Conservation (phyloP, 2,113 vertebrate genomes). For the Promerops cafer region DNA sequence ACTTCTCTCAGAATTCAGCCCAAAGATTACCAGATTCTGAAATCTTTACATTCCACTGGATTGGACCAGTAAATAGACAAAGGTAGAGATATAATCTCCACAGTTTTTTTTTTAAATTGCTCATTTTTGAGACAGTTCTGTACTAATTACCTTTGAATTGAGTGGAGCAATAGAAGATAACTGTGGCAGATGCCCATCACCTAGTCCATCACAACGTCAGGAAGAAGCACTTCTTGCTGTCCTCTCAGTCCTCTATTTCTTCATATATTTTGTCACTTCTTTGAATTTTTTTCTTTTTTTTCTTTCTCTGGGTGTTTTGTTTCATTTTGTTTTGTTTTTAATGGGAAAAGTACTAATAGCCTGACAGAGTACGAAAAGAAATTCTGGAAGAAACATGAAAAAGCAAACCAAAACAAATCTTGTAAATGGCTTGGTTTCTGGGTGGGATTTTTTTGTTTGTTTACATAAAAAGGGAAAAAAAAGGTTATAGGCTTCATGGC, state of each 20-base stretch:
- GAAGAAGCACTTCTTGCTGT: background rate
- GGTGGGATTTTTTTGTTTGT: slow-evolving; percentile 36
- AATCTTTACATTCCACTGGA: background rate
- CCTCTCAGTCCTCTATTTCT: background rate
- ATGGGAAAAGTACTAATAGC: background rate
- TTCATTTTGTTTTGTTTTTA: fast-evolving
- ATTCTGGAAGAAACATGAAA: slow-evolving; percentile 20
- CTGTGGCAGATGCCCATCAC: background rate
- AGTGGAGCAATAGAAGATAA: background rate
- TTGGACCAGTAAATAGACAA: background rate
- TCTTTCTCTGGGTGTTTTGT: background rate
- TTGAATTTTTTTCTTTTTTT: background rate
- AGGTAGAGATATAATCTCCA: background rate
- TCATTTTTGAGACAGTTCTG: background rate
- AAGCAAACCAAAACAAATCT: background rate
- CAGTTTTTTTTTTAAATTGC: background rate
- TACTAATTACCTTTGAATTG: background rate
- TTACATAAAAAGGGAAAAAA: background rate
- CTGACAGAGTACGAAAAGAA: background rate
- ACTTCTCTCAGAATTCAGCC: background rate
- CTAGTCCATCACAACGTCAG: background rate
- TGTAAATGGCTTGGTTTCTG: slow-evolving; percentile 30
- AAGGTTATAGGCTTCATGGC: background rate
- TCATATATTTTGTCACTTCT: background rate
- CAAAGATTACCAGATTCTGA: background rate